Evolutionary conservation across 1,140 invertebrate genomes (phyloP), one percentile per base, ranked within the genome.

Genomic region (Nephila pilipes): DNA sequence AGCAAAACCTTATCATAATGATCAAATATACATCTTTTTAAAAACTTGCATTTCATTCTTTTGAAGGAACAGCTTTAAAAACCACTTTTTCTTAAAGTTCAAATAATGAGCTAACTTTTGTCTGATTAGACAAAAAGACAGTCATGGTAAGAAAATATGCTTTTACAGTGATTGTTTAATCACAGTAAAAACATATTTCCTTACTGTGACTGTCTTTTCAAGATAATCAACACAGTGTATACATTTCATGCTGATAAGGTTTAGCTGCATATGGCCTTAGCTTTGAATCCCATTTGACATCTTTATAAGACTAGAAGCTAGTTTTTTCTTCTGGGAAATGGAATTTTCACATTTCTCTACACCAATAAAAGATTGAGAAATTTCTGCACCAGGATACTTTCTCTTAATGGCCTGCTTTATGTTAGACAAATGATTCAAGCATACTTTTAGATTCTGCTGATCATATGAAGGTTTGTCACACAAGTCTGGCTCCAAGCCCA

Each of bases 401-500:
- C 92, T 60, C 54, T 93, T 93, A 16, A 93, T 89, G 1, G 92
- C 87, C 32, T 88, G 87, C 58, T 89, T 93, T 54, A 93, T 55
- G 29, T 25, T 80, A 87, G 58, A 87, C 16, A 93, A 55, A 18
- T 93, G 83, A 54, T 93, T 60, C 18, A 87, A 38, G 32, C 79
- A 12, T 8, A 90, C 69, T 79, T 80, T 90, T 18, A 80, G 80
- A 90, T 38, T 80, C 1, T 69, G 22, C 16, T 46, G 36, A 88
- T 69, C 60, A 22, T 65, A 65, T 22, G 25, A 18, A 29, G 14
- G n/a, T 29, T 57, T 85, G 1, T 88, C 87, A 69, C 87, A 88
- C 8, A 63, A 22, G 25, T 79, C 65, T 32, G n/a, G 22, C 18
- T 90, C 65, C 29, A 90, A 57, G 0, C 88, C 55, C 46, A 80